These are phyloP conservation scores for Columba guinea DNA, from an alignment of 2,797 vertebrate species.

Conservation along the genomic window DNA sequence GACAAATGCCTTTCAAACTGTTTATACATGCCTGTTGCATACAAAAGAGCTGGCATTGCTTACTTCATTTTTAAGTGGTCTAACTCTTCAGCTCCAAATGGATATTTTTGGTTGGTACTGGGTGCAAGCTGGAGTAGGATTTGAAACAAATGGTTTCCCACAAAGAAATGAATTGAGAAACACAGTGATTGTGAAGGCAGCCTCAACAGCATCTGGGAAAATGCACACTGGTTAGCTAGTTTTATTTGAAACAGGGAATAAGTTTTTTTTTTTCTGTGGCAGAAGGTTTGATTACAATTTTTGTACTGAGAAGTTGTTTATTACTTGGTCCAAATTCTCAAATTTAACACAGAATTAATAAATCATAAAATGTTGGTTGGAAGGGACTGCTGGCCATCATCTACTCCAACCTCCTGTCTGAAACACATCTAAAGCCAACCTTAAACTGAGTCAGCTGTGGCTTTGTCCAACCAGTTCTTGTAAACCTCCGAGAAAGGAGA, in stretches of 20 bases:
- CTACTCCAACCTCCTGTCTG: neutral
- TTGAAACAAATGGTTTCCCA: slow-evolving; percentile 28
- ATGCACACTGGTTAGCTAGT: neutral
- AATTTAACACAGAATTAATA: neutral
- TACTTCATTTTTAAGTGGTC: neutral
- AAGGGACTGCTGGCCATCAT: neutral
- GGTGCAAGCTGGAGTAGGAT: neutral
- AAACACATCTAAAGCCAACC: neutral
- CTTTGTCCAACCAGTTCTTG: neutral
- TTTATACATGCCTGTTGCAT: neutral
- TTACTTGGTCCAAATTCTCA: neutral
- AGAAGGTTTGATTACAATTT: neutral
- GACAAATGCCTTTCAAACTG: slow-evolving; percentile 8
- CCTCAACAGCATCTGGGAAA: neutral
- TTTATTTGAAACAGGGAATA: neutral
- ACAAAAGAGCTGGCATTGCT: neutral
- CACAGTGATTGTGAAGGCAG: neutral
- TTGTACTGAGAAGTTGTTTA: neutral
- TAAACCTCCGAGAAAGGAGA: neutral
- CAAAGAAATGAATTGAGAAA: neutral
- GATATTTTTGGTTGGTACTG: neutral
- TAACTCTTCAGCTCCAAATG: neutral
- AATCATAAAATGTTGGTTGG: neutral
- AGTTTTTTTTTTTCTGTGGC: neutral
- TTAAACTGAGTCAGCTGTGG: neutral